These are phyloP conservation scores for Sebastes umbrosus DNA, from an alignment of 2,797 vertebrate genomes.

Conservation along the genomic window DNA sequence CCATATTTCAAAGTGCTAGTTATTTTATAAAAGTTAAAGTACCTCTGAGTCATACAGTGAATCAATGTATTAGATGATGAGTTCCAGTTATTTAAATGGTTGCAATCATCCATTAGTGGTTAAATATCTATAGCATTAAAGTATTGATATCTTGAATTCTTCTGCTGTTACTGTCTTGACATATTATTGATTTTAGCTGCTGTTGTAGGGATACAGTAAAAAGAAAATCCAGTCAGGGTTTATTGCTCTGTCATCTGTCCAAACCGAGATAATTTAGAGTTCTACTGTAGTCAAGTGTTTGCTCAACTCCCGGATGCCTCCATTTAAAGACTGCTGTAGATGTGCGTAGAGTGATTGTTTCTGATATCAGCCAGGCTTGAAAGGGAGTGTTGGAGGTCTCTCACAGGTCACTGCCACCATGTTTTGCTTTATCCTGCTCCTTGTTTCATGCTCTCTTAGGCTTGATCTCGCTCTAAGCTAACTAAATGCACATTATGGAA, in stretches of 20 bases:
- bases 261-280: background rate
- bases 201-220: background rate
- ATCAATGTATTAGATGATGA: background rate
- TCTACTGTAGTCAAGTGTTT: conserved; percentile 15
- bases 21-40: background rate
- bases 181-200: conserved; percentile 1
- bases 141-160: background rate
- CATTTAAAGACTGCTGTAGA: conserved; percentile 19
- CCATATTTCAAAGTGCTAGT: background rate
- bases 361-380: conserved; percentile 40
- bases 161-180: background rate
- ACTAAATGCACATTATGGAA: conserved; percentile 29
- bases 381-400: conserved; percentile 28
- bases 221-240: background rate
- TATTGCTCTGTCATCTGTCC: conserved; percentile 2
- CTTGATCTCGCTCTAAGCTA: conserved; percentile 36
- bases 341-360: conserved; percentile 14
- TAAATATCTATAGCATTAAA: background rate
- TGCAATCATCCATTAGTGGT: background rate
- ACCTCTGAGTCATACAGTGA: background rate
- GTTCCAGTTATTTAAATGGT: background rate
- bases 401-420: conserved; percentile 41
- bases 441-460: conserved; percentile 42
- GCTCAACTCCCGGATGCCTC: conserved; percentile 30
- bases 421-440: conserved; percentile 36